Base-by-base conservation (phyloP, 1,140 invertebrate genomes). In the Hycleus cichorii region DNA sequence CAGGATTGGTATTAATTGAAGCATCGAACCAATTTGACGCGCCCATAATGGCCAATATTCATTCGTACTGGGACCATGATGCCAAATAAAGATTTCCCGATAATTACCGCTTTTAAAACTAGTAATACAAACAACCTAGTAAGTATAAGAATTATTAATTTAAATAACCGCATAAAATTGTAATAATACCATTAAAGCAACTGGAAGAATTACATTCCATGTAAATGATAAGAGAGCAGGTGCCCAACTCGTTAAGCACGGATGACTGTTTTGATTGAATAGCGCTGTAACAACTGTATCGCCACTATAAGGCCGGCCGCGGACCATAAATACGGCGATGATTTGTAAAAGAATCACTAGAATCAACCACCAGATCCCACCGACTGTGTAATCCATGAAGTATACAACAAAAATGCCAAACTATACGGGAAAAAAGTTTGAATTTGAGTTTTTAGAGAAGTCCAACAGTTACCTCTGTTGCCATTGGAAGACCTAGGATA, bases 151-250 rank as follows among this genome's bases (percentile, higher is more conserved):
- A 32, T 32, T 39, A 55, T 4, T 49, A 25, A 39, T 52, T 39
- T 48, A 26, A 54, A 49, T 54, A 32, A 40, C 12, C 6, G n/a
- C 8, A 62, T 45, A 42, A 7, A 39, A 18, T 53, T 6, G 4
- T 18, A 18, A 11, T 58, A 56, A 80, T 69, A 91, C 89, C 74
- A 90, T 82, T 46, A 93, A 73, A 4, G 81, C 77, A 45, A 91
- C 85, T 3, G 91, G 90, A 56, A 93, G 69, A 48, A 92, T 76
- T 4, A 94, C 87, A 71, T 90, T 94, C 91, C 92, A 95, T 1
- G 84, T 85, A 67, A 94, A 90, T n/a, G 89, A 87, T 3, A 93
- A 74, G 25, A 92, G 73, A 3, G 84, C 81, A 6, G 87, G 85
- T 5, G 81, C 81, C 77, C 85, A 80, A 46, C 76, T 75, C 26